A percentile compares a stretch with the other conserved stretches of the same genome.
Evolutionary conservation across 2,888 invertebrate genomes (phyloP).

Genomic region (Teleiodes luculella): DNA sequence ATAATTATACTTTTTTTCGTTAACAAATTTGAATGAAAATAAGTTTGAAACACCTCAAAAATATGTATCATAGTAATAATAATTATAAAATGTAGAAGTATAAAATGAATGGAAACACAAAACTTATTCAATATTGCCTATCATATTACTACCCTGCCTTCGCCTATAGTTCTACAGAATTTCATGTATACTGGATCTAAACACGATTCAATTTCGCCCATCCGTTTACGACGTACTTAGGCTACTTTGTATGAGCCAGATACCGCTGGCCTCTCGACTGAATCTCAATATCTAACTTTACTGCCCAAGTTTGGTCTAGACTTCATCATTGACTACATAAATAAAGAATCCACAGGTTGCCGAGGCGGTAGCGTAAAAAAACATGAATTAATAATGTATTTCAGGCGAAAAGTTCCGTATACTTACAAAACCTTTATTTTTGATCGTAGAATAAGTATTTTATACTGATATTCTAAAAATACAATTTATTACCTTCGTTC

Average conservation of each 20-base stretch:
- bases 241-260: constrained; percentile 3
- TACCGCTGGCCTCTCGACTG: background rate
- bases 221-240: background rate
- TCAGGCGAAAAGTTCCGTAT: too few species aligned
- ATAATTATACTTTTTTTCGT: too few species aligned
- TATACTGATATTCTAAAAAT: too few species aligned
- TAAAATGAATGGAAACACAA: too few species aligned
- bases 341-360: constrained; percentile 5
- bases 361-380: background rate
- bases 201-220: background rate
- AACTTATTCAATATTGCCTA: background rate
- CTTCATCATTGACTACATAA: background rate
- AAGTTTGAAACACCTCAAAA: too few species aligned
- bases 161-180: too few species aligned
- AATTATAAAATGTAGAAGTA: too few species aligned
- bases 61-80: too few species aligned
- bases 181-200: background rate
- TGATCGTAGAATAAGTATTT: too few species aligned
- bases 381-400: background rate
- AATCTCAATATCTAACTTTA: constrained; percentile 8
- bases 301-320: background rate
- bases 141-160: background rate
- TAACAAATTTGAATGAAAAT: too few species aligned
- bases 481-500: too few species aligned
- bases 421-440: too few species aligned